A percentile compares a stretch with the other conserved stretches of the same genome.
phyloP scores from a whole-genome alignment of 2,888 invertebrate species.

The Nasonia oneida region DNA sequence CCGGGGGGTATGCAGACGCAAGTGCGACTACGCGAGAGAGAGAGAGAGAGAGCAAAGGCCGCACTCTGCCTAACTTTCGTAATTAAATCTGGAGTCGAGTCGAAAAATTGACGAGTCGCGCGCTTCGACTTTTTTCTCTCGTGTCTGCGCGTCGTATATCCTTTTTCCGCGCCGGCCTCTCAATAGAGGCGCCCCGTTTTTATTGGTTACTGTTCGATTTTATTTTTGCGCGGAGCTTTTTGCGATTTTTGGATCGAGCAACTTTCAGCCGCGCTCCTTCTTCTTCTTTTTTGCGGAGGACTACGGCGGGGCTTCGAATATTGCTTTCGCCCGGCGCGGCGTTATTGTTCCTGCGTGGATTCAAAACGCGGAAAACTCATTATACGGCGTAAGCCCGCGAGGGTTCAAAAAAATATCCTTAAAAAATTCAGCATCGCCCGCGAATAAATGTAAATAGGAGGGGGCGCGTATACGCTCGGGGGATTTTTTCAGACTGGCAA shows the following conservation, averaged over 20 bases:
- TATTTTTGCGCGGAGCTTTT: neutral
- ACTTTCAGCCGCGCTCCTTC: neutral
- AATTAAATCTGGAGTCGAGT: constrained; percentile 63
- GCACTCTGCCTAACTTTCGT: constrained; percentile 60
- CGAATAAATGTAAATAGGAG: neutral
- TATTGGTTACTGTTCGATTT: constrained; percentile 35
- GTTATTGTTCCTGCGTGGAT: neutral
- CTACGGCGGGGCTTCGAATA: neutral
- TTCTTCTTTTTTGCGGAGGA: neutral
- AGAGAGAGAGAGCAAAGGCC: constrained; percentile 20
- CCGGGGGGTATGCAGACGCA: constrained; percentile 3
- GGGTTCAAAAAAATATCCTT: neutral
- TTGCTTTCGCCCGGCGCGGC: neutral
- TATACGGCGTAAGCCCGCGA: neutral
- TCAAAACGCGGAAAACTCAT: neutral
- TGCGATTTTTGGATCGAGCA: constrained; percentile 48
- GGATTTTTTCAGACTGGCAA: constrained; percentile 19
- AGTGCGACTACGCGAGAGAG: constrained; percentile 16
- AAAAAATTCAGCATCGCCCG: neutral
- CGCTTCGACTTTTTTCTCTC: constrained; percentile 36
- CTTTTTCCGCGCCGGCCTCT: neutral
- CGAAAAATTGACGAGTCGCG: constrained; percentile 56
- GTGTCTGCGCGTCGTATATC: constrained; percentile 6
- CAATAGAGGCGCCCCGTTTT: constrained; percentile 25
- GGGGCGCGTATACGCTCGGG: neutral